Evolutionary conservation across 2,888 invertebrate genomes (phyloP).

Genomic region (Drosophila falleni): DNA sequence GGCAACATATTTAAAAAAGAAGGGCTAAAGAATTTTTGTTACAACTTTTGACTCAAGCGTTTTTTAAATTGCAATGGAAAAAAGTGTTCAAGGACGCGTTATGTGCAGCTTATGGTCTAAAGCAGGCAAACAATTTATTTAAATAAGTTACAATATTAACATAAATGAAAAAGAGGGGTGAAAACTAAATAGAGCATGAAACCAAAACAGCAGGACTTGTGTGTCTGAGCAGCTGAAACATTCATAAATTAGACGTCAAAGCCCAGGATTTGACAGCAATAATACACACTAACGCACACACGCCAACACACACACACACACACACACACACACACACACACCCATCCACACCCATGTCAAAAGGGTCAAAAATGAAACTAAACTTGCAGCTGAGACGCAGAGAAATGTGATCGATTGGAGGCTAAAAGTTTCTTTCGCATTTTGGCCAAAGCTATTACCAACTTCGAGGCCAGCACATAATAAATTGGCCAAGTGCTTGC

Average conservation of each 20-base stretch:
- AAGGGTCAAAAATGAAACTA: slow-evolving; percentile 65
- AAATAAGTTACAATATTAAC: slow-evolving; percentile 39
- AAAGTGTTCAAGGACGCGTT: slow-evolving; percentile 9
- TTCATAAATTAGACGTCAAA: slow-evolving; percentile 79
- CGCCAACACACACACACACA: neutral
- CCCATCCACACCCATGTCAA: slow-evolving; percentile 26
- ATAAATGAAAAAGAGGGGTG: slow-evolving; percentile 5
- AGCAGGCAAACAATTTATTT: slow-evolving; percentile 23
- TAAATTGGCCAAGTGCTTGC: slow-evolving; percentile 30
- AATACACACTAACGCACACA: slow-evolving; percentile 19
- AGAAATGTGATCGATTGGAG: slow-evolving; percentile 51
- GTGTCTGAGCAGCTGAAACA: slow-evolving; percentile 56
- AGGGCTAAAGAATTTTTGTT: slow-evolving; percentile 8
- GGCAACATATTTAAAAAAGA: slow-evolving; percentile 46
- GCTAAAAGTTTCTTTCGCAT: slow-evolving; percentile 9
- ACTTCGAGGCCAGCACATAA: slow-evolving; percentile 31
- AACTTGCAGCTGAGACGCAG: slow-evolving; percentile 48
- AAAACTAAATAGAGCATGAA: slow-evolving; percentile 44
- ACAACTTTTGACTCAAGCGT: slow-evolving; percentile 9
- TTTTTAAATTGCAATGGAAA: slow-evolving; percentile 2
- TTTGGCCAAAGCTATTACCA: slow-evolving; percentile 50
- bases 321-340: neutral
- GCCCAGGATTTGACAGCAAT: slow-evolving; percentile 61
- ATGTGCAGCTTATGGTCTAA: neutral
- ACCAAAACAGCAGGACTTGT: slow-evolving; percentile 48